phyloP scores from a whole-genome alignment of 2,113 vertebrate genomes.

The Indicator maculatus region DNA sequence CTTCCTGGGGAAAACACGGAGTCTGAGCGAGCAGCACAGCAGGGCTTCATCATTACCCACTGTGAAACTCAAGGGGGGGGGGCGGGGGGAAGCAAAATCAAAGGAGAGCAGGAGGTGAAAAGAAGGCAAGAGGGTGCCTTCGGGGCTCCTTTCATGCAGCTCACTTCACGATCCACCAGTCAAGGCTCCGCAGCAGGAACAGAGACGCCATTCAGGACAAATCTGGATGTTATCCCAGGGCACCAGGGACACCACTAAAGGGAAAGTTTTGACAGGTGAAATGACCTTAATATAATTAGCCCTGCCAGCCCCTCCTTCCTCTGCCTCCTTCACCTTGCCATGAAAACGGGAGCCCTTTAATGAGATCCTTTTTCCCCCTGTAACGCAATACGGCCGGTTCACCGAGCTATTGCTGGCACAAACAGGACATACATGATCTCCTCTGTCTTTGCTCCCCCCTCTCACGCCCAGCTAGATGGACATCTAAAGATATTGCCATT shows the following conservation, averaged over 20 bases:
- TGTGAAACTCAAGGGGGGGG: slow-evolving; percentile 45
- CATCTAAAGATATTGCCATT: slow-evolving; percentile 64
- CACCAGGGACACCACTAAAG: slow-evolving; percentile 62
- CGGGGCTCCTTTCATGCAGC: slow-evolving; percentile 40
- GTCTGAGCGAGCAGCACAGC: not conserved
- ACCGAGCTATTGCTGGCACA: not conserved
- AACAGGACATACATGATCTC: not conserved
- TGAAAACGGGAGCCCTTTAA: slow-evolving; percentile 54
- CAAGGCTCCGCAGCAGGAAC: slow-evolving; percentile 62
- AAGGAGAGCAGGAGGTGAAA: slow-evolving; percentile 60
- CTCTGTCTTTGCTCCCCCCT: not conserved
- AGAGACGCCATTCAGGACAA: slow-evolving; percentile 69
- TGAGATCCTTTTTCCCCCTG: slow-evolving; percentile 47
- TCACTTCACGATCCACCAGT: slow-evolving; percentile 33
- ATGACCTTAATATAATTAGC: slow-evolving; percentile 71
- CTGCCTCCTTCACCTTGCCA: slow-evolving; percentile 63
- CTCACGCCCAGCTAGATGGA: slow-evolving; percentile 27
- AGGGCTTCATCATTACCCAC: not conserved
- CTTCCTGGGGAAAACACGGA: rapidly evolving
- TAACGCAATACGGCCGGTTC: slow-evolving; percentile 16
- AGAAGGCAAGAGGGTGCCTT: slow-evolving; percentile 52
- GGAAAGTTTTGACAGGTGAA: slow-evolving; percentile 76
- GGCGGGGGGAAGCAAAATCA: slow-evolving; percentile 36
- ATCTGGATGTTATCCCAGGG: slow-evolving; percentile 69
- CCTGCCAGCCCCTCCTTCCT: slow-evolving; percentile 63